Evolutionary conservation across 2,888 invertebrate genomes (phyloP).

Genomic region (Aphidius colemani): DNA sequence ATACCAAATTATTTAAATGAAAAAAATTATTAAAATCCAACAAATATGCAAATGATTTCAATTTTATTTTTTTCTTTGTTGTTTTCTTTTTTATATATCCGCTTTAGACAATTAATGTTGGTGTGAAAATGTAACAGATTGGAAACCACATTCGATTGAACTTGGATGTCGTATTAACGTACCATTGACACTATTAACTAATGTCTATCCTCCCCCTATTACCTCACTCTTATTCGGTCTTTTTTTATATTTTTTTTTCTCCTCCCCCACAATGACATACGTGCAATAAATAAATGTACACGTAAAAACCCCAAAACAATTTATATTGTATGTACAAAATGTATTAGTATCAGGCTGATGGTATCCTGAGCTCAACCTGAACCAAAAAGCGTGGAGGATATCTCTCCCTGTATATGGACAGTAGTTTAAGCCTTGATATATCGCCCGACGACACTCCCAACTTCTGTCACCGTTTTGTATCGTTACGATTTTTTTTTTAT

Average conservation of each 20-base stretch:
- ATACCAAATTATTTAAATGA: not conserved
- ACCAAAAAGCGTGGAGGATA: conserved; percentile 31
- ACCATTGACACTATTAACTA: conserved; percentile 56
- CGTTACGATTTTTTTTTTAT: conserved; percentile 45
- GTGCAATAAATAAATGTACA: conserved; percentile 39
- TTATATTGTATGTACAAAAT: conserved; percentile 10
- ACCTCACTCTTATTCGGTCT: too few species aligned
- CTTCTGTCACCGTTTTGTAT: conserved; percentile 59
- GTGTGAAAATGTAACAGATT: conserved; percentile 59
- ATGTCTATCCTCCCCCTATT: conserved; percentile 35
- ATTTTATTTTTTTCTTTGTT: too few species aligned
- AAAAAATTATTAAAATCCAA: too few species aligned
- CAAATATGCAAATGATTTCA: too few species aligned
- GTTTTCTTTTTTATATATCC: too few species aligned
- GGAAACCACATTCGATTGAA: conserved; percentile 58
- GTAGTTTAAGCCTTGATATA: conserved; percentile 61
- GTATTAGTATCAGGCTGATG: conserved; percentile 8
- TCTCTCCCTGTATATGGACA: conserved; percentile 43
- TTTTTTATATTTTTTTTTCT: too few species aligned
- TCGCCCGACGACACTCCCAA: conserved; percentile 60
- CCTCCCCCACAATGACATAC: conserved; percentile 51
- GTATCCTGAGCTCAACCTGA: conserved; percentile 20
- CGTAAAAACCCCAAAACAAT: conserved; percentile 11
- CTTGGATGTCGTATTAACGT: conserved; percentile 47
- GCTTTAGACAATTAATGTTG: conserved; percentile 43